phyloP scores from a whole-genome alignment of 2,888 invertebrate species.

The Pyrochroa serraticornis region DNA sequence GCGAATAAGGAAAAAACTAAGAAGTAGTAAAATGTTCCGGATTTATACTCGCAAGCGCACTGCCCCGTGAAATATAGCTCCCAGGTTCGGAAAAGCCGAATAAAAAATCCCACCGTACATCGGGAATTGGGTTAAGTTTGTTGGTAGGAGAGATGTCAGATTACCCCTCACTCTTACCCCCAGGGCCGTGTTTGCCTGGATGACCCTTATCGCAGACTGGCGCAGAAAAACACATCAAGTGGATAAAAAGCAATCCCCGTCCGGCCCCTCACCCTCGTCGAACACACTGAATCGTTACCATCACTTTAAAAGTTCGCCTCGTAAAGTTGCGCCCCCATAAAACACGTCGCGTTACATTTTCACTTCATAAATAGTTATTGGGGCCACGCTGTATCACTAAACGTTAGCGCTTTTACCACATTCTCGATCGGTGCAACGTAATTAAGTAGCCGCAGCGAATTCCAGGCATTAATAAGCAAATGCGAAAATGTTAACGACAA shows the following conservation, averaged over 20 bases:
- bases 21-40: no score
- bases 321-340: slow-evolving; percentile 45
- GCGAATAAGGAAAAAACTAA: no score
- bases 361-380: slow-evolving; percentile 12
- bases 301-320: slow-evolving; percentile 44
- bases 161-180: slow-evolving; percentile 34
- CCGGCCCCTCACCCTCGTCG: slow-evolving; percentile 39
- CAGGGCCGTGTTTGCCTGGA: slow-evolving; percentile 44
- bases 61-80: no score
- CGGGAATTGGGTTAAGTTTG: slow-evolving; percentile 40
- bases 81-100: slow-evolving; percentile 3
- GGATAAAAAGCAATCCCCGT: slow-evolving; percentile 52
- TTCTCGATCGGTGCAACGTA: no score
- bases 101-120: slow-evolving; percentile 31
- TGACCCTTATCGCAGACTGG: slow-evolving; percentile 51
- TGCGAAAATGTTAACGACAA: slow-evolving; percentile 13
- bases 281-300: slow-evolving; percentile 42
- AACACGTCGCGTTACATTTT: slow-evolving; percentile 34
- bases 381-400: not conserved
- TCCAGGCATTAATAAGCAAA: not conserved
- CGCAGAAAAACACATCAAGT: slow-evolving; percentile 54
- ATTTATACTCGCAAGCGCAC: no score
- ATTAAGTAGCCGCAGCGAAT: no score
- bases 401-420: not conserved
- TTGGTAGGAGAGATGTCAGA: slow-evolving; percentile 38